A percentile compares a stretch with the other conserved stretches of the same genome.
Conservation (phyloP, 1,140 invertebrate species). For the Trachelipus rathkii region DNA sequence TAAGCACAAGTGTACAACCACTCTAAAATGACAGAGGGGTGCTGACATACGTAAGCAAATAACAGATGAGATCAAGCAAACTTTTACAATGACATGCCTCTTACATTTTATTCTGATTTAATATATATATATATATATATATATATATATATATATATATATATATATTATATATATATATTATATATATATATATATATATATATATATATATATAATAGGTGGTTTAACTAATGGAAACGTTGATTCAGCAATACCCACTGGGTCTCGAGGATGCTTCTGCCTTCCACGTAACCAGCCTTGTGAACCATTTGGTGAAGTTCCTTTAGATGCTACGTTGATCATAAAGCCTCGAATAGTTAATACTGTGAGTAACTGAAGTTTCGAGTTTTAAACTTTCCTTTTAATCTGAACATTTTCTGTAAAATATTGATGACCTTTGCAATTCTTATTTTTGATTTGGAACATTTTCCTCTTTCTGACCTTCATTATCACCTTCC, state of each 20-base stretch:
- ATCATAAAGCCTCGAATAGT: background rate
- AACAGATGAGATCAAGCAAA: too few species aligned
- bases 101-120: too few species aligned
- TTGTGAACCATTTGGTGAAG: background rate
- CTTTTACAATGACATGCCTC: too few species aligned
- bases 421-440: too few species aligned
- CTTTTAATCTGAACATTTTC: too few species aligned
- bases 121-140: slow-evolving; percentile 16
- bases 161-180: slow-evolving; percentile 18
- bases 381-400: background rate
- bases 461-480: too few species aligned
- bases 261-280: background rate
- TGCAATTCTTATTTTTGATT: too few species aligned
- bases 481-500: too few species aligned
- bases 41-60: too few species aligned
- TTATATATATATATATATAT: slow-evolving; percentile 21
- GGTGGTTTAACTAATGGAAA: background rate
- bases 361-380: background rate
- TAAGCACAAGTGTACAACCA: too few species aligned
- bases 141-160: slow-evolving; percentile 26
- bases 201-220: slow-evolving; percentile 17
- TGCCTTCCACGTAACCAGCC: background rate
- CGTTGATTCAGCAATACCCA: background rate
- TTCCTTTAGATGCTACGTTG: background rate
- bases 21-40: too few species aligned